Base-by-base conservation (phyloP, 2,797 vertebrate species). In the Hyperoplus lanceolatus region DNA sequence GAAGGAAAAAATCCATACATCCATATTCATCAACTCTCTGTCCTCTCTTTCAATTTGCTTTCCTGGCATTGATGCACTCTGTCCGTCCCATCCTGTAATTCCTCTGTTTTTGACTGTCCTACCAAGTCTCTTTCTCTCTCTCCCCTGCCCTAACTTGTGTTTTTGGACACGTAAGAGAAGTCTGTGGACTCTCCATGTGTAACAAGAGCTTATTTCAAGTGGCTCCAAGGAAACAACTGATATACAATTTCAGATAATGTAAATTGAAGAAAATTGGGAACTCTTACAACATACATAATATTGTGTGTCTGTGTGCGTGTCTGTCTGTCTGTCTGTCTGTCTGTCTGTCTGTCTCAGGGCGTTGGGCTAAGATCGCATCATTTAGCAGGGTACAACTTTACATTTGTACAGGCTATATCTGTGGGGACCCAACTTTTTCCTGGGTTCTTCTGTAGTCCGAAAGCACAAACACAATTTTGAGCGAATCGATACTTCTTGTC, bases 241-340 rank as follows among this genome's bases (percentile, higher is more conserved):
- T 64, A 57, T 79, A 38, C 70, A 75, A 80, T 80, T 83, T 73
- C 8, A 80, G 68, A 90, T 88, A 75, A 48, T 21, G 9, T 46
- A 61, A 29, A 18, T 62, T 77, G 29, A 9, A 49, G 53, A 69
- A 82, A 68, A 65, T 54, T 51, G 1, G 38, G 46, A 68, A 64
- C 67, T 67, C 18, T 39, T 18, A 14, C 41, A 58, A 54, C 48
- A 59, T 43, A 42, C 12, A 62, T 49, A 3, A 29, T 29, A 29
- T 29, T 29, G 29, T 29, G 29, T 29, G 29, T 29, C 2, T 29
- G 29, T 29, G 29, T 29, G 21, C 29, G 29, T 29, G 29, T 29
- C 29, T 21, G 29, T 29, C 29, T 29, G 29, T 29, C 29, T 29
- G 29, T 21, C 21, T 21, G 21, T 21, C 21, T 21, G 21, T 21